Base-by-base conservation (phyloP, 2,113 vertebrate genomes). In the Labeo catla region DNA sequence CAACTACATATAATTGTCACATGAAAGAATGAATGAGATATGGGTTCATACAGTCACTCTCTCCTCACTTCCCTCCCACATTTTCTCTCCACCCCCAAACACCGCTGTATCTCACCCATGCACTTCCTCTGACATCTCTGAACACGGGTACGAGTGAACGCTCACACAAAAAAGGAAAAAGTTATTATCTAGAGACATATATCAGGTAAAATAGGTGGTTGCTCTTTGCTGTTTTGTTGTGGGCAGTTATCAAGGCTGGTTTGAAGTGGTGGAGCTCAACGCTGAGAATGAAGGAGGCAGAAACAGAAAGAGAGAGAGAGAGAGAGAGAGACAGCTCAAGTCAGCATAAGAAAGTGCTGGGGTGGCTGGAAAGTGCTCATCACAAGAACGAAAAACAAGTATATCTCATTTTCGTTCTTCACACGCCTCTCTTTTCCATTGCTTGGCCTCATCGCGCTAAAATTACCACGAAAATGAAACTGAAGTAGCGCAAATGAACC, bases 311-410 rank as follows among this genome's bases (percentile, higher is more conserved):
- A 63, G 16, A 79, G 52, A 70, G n/a, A 59, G 15, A 84, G 39
- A 63, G 16, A 79, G 52, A 70, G n/a, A 59, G 15, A 80, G 54
- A 65, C 8, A 52, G 80, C 47, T 68, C 80, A 28, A 65, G 74
- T 74, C 85, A 84, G 76, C 88, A 84, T 49, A 68, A 82, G 81
- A 89, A 89, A 86, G 76, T 89, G 85, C 88, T 86, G 88, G 88
- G 88, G 88, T 86, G 88, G 85, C 85, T 89, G 88, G 88, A 89
- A 89, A 89, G 76, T 86, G 49, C 76, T 84, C 81, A 89, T 89
- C 88, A 89, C 36, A 10, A 15, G 39, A 73, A 50, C 21, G 49
- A 84, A 85, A 81, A 86, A 86, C 57, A 86, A 59, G 49, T 59
- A 61, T 77, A 78, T 82, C 70, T 86, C 81, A 87, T 83, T 81